Evolutionary conservation across 2,113 vertebrate species (phyloP).

Genomic region (Grus americana): DNA sequence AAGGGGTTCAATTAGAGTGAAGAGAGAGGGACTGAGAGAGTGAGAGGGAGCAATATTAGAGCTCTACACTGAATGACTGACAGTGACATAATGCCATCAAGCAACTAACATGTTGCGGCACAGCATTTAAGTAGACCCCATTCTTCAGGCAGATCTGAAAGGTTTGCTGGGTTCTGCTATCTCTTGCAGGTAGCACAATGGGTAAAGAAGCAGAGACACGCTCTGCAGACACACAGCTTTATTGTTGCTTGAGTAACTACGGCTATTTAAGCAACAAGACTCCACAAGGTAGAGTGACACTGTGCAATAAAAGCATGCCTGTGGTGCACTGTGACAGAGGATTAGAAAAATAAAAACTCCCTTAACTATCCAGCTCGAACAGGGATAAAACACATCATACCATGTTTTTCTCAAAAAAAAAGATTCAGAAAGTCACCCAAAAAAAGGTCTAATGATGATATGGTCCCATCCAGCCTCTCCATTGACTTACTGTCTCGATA

Average conservation of each 20-base stretch:
- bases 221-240: background rate
- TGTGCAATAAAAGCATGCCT: background rate
- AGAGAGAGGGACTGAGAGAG: conserved; percentile 3
- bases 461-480: background rate
- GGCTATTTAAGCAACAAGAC: conserved; percentile 21
- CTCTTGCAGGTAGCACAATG: conserved; percentile 5
- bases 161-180: conserved; percentile 15
- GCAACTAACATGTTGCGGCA: background rate
- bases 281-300: background rate
- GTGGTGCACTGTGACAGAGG: background rate
- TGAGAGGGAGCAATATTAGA: background rate
- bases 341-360: conserved; percentile 32
- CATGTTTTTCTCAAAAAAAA: background rate
- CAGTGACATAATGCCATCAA: conserved; percentile 33
- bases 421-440: background rate
- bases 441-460: background rate
- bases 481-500: background rate
- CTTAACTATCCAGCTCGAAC: background rate
- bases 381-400: background rate
- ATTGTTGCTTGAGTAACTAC: conserved; percentile 11
- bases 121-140: background rate
- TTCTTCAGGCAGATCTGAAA: conserved; percentile 38
- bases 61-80: background rate
- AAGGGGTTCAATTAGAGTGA: conserved; percentile 45
- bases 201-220: background rate